Evolutionary conservation across 2,888 invertebrate genomes (phyloP).

Genomic region (Criorhina ranunculi): DNA sequence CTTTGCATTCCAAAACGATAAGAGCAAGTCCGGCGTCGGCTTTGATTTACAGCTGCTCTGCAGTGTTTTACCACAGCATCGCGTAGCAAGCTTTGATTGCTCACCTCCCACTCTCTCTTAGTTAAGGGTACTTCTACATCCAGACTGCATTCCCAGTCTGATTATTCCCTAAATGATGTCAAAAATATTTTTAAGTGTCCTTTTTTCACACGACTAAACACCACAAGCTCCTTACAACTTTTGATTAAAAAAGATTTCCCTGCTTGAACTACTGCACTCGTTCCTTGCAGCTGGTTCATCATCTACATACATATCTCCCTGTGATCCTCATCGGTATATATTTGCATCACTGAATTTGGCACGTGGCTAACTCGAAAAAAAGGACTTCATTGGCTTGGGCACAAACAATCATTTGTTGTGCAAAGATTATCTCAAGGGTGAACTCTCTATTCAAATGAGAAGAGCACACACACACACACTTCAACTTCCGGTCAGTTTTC

Average conservation of each 20-base stretch:
- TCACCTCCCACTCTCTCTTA: too few relatives aligned
- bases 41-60: too few relatives aligned
- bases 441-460: conserved; percentile 38
- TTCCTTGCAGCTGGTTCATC: conserved; percentile 50
- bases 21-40: too few relatives aligned
- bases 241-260: conserved; percentile 44
- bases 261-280: conserved; percentile 1
- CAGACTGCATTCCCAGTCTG: too few relatives aligned
- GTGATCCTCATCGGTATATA: conserved; percentile 40
- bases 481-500: conserved; percentile 55
- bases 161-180: too few relatives aligned
- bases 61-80: too few relatives aligned
- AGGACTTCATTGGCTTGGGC: conserved; percentile 2
- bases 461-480: conserved; percentile 26
- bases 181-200: too few relatives aligned
- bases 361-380: conserved; percentile 49
- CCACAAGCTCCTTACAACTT: not conserved
- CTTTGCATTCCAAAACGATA: too few relatives aligned
- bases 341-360: conserved; percentile 66
- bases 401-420: conserved; percentile 35
- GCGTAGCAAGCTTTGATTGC: too few relatives aligned
- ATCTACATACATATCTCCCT: conserved; percentile 28
- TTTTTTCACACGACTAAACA: too few relatives aligned
- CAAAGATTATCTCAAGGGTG: conserved; percentile 57
- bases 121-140: too few relatives aligned